phyloP scores from a whole-genome alignment of 1,140 invertebrate genomes.

The Neotoxoptera formosana region DNA sequence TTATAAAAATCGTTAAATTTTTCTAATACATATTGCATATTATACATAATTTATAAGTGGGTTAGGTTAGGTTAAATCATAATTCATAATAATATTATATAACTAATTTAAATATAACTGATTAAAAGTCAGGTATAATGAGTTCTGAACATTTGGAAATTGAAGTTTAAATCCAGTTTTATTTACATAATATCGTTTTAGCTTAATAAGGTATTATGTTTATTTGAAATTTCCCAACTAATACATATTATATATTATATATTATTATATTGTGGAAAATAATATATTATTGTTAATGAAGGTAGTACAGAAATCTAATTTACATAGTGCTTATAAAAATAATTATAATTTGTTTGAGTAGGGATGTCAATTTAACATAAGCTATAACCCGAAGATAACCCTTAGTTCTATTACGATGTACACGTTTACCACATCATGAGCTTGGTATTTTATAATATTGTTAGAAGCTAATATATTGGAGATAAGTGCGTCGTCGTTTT shows the following conservation, averaged over 20 bases:
- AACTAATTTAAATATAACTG: not conserved
- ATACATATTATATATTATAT: not conserved
- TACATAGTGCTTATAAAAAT: conserved; percentile 2
- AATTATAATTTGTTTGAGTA: not conserved
- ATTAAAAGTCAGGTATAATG: not conserved
- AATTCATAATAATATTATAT: not conserved
- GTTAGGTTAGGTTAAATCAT: not conserved
- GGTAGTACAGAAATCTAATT: not conserved
- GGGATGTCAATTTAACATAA: not conserved
- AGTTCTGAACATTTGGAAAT: not conserved
- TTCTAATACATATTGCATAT: not conserved
- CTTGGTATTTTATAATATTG: not conserved
- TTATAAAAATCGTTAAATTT: not conserved
- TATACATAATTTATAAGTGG: not conserved
- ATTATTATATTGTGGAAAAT: not conserved
- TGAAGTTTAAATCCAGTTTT: not conserved
- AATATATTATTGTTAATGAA: not conserved
- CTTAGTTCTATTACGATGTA: not conserved
- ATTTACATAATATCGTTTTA: not conserved
- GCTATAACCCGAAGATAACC: not conserved
- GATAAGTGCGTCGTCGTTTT: not conserved
- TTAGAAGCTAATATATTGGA: not conserved
- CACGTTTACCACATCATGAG: not conserved
- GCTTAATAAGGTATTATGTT: not conserved
- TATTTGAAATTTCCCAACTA: not conserved